Evolutionary conservation across 2,888 invertebrate genomes (phyloP), one percentile per base, ranked within the genome.

Genomic region (Myopa tessellatipennis): DNA sequence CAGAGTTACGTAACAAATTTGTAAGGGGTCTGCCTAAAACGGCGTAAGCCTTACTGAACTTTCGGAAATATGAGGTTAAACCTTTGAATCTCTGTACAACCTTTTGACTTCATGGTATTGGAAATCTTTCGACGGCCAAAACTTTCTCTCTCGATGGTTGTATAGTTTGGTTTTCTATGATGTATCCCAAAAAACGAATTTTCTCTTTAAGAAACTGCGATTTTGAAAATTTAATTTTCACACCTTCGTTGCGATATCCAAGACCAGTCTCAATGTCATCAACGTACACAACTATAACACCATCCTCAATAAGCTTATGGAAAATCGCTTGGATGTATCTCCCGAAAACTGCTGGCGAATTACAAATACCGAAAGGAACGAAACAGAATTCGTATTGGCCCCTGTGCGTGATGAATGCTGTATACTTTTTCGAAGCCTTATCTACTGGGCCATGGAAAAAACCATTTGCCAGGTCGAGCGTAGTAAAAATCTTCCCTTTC

Each of bases 341-440:
- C 40, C 82, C 85, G 70, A 89, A 88, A 40, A 85, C 83, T 16
- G 84, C 81, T 8, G 88, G 89, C 7, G 83, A 83, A 18, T 86
- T 87, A 69, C 85, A 86, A 6, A 88, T 74, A 6, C 88, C 89
- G 82, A 89, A 90, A 0, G 88, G 88, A 71, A 84, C 84, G 78
- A 80, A 84, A 8, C 83, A 61, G 79, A 89, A 89, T 79, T 90
- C 87, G 79, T 80, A 89, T 61, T 86, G 88, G 10, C 60, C n/a
- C 58, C 68, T 65, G 10, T 74, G 71, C 1, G 68, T 72, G 1
- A 71, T 58, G 45, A 79, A 79, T 8, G 67, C 14, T 18, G 77
- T 77, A 26, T 77, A 77, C 40, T 72, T 77, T 65, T 34, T 52
- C 4, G 73, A 79, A 34, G n/a, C 26, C 8, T 61, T n/a, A 10